Evolutionary conservation across 2,888 invertebrate species (phyloP), one percentile per base, ranked within the genome.

Genomic region (Melinopterus prodromus): DNA sequence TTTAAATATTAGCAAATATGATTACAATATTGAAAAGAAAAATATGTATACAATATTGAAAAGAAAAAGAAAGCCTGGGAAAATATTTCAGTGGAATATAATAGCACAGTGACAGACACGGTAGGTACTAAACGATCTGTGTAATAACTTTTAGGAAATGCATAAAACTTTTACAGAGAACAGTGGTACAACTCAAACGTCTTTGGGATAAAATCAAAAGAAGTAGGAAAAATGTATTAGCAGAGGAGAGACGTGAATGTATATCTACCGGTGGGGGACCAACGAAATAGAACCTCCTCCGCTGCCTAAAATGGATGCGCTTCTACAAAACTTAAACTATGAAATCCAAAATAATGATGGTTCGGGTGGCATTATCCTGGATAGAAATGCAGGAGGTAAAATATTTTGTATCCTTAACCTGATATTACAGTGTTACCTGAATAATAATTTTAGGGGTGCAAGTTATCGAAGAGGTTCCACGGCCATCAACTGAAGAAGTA

Each of bases 131-230:
- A 53, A 53, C 53, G 5, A 53, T 4, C 53, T 53, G 53, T 53
- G 53, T 53, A 53, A 53, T 53, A 53, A 53, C 53, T 53, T 53
- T 53, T 53, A 53, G 53, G 53, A 1, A 3, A 53, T 53, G 5
- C 7, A 53, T 53, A 53, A 53, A 53, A 53, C 53, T 53, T 53
- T 53, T 53, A 53, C 9, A 38, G 53, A 53, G 72, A 72, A 72
- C 72, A 72, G 72, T 26, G 36, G 72, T 72, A 72, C 72, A 72
- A 12, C 36, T 26, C 26, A 72, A 72, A 72, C 72, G 72, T n/a
- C 72, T 26, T 35, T 72, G 72, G 72, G 72, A 72, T 26, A 72
- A 72, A 26, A 72, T 72, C 14, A 72, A 72, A 26, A 72, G 72
- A 72, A n/a, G 26, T 35, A 26, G 26, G 16, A 26, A 72, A 72